phyloP scores from a whole-genome alignment of 2,888 invertebrate species.

The Belgica antarctica region DNA sequence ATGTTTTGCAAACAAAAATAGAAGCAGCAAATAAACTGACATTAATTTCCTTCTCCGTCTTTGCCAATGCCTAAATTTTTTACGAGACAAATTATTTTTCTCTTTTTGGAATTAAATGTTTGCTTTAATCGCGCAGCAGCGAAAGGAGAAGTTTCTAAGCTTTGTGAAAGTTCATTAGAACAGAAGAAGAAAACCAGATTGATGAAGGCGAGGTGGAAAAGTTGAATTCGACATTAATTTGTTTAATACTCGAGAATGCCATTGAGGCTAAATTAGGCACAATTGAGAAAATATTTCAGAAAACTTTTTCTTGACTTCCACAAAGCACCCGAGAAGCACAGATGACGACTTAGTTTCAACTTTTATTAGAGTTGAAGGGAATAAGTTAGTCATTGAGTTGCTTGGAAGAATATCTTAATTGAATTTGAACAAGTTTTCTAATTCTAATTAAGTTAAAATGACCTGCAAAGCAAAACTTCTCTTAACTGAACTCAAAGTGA shows the following conservation, averaged over 20 bases:
- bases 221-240: conserved; percentile 38
- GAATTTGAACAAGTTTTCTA: no score
- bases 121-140: neutral
- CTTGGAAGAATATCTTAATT: no score
- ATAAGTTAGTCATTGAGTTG: no score
- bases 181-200: conserved; percentile 4
- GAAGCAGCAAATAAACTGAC: neutral
- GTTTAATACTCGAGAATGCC: conserved; percentile 32
- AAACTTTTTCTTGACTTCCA: conserved; percentile 28
- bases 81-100: conserved; percentile 3
- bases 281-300: conserved; percentile 18
- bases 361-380: no score
- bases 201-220: conserved; percentile 19
- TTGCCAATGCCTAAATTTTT: neutral
- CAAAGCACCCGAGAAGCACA: no score
- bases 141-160: neutral
- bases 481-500: no score
- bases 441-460: no score
- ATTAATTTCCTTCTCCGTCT: neutral
- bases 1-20: neutral
- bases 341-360: no score
- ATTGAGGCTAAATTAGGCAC: conserved; percentile 31
- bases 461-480: no score
- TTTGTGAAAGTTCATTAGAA: conserved; percentile 34
- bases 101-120: conserved; percentile 14